Evolutionary conservation across 1,140 invertebrate genomes (phyloP), one percentile per base, ranked within the genome.

Genomic region (Listronotus oregonensis): DNA sequence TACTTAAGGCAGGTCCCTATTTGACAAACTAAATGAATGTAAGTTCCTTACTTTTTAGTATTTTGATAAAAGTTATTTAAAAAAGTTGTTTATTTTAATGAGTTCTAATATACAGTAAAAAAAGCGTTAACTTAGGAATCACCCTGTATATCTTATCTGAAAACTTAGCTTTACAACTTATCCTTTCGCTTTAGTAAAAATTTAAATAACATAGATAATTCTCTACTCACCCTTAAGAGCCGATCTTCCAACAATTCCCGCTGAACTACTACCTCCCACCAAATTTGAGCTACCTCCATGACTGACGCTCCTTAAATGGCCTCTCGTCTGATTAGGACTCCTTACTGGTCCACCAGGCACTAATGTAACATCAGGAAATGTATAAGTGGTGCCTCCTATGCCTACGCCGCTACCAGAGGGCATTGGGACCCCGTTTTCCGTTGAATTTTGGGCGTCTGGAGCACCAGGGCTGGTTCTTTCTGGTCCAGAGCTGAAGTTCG

Each of bases 261-360:
- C 68, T 6, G 62, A 70, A 59, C 76, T 60, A 80, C 80, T 32
- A 81, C 82, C 27, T 78, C 81, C 68, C 14, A 47, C 66, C 80
- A 77, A 80, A 14, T 84, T 82, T 6, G 84, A 80, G 27, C 85
- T 82, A 58, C 89, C 90, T 11, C 91, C 90, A 80, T 93, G 91
- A 75, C 91, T 93, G 57, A 90, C 86, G 51, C 91, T 93, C 34
- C 91, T 84, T 39, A 85, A 84, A 77, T 93, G 91, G 66, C 85
- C 87, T 73, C 84, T 67, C 3, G 62, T 40, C 42, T 75, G 74
- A 49, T 64, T 43, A 9, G 75, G 69, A 18, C 62, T 68, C n/a
- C 67, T 58, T 6, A 64, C 51, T 6, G 17, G 39, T 10, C 52
- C 51, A 14, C 47, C 49, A 15, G 31, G 5, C 11, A 10, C 42